phyloP scores from a whole-genome alignment of 2,797 vertebrate genomes.

The Oryzias dopingdopingensis region DNA sequence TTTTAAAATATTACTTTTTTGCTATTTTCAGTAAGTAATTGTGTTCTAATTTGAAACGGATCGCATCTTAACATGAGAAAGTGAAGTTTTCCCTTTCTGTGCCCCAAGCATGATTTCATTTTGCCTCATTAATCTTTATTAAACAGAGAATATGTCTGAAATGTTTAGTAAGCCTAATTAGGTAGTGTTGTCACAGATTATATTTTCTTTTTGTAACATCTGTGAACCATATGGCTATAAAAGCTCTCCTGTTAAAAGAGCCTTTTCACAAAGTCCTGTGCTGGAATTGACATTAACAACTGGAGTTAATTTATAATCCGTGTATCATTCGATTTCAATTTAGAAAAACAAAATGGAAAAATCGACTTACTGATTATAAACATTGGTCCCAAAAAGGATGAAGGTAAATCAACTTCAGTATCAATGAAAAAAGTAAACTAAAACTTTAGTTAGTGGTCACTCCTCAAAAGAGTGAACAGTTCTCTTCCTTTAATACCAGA shows the following conservation, averaged over 20 bases:
- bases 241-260: conserved; percentile 3
- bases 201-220: conserved; percentile 27
- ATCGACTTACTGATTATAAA: too few relatives aligned
- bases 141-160: not conserved
- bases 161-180: not conserved
- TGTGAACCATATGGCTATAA: conserved; percentile 46
- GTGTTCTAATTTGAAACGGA: too few relatives aligned
- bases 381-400: too few relatives aligned
- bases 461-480: conserved; percentile 39
- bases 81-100: not conserved
- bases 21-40: too few relatives aligned
- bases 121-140: not conserved
- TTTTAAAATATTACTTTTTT: too few relatives aligned
- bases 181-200: conserved; percentile 25
- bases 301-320: too few relatives aligned
- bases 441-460: conserved; percentile 15
- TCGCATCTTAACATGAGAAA: too few relatives aligned
- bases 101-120: not conserved
- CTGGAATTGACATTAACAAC: not conserved
- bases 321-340: too few relatives aligned
- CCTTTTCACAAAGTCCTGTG: conserved; percentile 8
- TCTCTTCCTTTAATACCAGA: conserved; percentile 41
- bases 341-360: too few relatives aligned
- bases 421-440: conserved; percentile 22
- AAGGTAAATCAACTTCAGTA: conserved; percentile 12